Percentiles rank a stretch among this genome's conserved stretches.
Evolutionary conservation across 2,797 vertebrate species (phyloP).

Genomic region (Gambusia yucatana): DNA sequence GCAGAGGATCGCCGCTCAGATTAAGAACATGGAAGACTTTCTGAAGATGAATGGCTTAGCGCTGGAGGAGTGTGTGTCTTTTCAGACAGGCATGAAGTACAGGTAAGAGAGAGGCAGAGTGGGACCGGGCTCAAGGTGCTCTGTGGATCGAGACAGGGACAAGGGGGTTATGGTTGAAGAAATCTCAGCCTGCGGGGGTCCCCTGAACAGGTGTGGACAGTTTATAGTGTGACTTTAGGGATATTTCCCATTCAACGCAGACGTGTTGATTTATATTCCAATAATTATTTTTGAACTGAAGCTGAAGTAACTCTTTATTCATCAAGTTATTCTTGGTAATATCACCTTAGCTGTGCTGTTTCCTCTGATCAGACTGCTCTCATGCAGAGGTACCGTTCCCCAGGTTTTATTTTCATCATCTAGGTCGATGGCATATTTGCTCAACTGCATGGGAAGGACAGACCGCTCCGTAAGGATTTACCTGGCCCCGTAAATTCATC

Average conservation of each 20-base stretch:
- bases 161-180: conserved; percentile 16
- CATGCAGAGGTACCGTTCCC: conserved; percentile 54
- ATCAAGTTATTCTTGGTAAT: conserved; percentile 10
- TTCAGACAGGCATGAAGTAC: conserved; percentile 95
- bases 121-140: conserved; percentile 19
- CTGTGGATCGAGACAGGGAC: conserved; percentile 18
- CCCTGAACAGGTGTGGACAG: conserved; percentile 21
- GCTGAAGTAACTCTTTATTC: not conserved
- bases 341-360: conserved; percentile 37
- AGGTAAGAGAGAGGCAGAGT: conserved; percentile 87
- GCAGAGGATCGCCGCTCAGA: conserved; percentile 89
- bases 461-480: conserved; percentile 73
- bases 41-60: conserved; percentile 95
- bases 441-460: conserved; percentile 77
- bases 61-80: conserved; percentile 91
- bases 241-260: not conserved
- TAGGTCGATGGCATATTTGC: conserved; percentile 78
- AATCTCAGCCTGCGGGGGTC: conserved; percentile 5
- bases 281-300: not conserved
- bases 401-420: conserved; percentile 83
- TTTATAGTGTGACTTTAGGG: not conserved
- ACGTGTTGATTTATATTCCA: not conserved
- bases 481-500: conserved; percentile 69
- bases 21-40: conserved; percentile 97
- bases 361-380: conserved; percentile 60